A percentile compares a stretch with the other conserved stretches of the same genome.
Conservation (phyloP, 1,140 invertebrate genomes). For the Zaprionus ornatus region DNA sequence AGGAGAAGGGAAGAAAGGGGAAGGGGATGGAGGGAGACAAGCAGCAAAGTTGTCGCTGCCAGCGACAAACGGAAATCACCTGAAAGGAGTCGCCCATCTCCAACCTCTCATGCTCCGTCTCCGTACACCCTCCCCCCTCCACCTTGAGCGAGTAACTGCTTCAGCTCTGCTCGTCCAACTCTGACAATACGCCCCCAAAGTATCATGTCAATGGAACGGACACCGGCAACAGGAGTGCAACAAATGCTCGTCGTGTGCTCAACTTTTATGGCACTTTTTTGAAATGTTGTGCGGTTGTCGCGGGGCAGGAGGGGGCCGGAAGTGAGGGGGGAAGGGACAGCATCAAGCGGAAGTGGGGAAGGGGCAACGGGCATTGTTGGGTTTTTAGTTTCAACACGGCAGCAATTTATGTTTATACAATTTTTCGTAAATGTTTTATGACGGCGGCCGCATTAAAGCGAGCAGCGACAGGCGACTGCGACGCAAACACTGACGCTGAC, state of each 20-base stretch:
- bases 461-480: constrained; percentile 20
- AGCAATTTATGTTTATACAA: constrained; percentile 49
- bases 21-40: constrained; percentile 4
- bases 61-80: constrained; percentile 61
- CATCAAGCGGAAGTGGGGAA: constrained; percentile 3
- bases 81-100: constrained; percentile 38
- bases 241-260: constrained; percentile 46
- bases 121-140: neutral
- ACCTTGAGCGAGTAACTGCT: neutral
- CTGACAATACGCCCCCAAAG: constrained; percentile 30
- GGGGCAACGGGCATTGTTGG: constrained; percentile 30
- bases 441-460: constrained; percentile 30
- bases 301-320: neutral
- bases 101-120: neutral
- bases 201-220: constrained; percentile 27
- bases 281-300: neutral
- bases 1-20: neutral
- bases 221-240: constrained; percentile 30
- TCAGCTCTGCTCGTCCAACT: constrained; percentile 16
- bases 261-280: constrained; percentile 66
- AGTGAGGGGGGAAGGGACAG: neutral
- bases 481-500: neutral
- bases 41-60: constrained; percentile 50
- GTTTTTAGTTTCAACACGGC: constrained; percentile 59
- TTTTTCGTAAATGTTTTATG: constrained; percentile 54